Conservation (phyloP, 2,888 invertebrate genomes). For the Drosophila cognata region DNA sequence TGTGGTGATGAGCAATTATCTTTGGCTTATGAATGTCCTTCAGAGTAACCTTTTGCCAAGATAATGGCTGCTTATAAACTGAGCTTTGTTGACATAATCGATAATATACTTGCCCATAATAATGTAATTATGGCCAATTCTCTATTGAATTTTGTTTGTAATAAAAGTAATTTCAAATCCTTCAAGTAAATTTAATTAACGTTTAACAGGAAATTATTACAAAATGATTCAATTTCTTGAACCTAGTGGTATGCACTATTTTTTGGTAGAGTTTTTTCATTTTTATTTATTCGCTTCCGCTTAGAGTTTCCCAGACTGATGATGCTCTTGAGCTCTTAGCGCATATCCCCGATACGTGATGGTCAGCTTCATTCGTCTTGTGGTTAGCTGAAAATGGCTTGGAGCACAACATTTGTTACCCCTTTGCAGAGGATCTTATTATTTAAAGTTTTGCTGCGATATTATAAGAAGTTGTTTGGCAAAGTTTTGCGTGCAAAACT, state of each 20-base stretch:
- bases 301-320: not conserved
- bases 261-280: not conserved
- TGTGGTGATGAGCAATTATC: slow-evolving; percentile 8
- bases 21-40: not conserved
- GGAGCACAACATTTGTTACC: not conserved
- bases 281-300: too few species aligned
- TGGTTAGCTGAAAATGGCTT: not conserved
- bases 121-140: not conserved
- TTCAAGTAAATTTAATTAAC: not conserved
- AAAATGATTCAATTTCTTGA: not conserved
- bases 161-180: not conserved
- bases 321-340: not conserved
- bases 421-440: not conserved
- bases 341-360: not conserved
- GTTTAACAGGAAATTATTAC: not conserved
- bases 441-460: slow-evolving; percentile 14
- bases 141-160: not conserved
- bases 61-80: not conserved
- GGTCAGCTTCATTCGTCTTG: not conserved
- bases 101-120: not conserved
- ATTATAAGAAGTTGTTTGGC: slow-evolving; percentile 11
- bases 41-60: not conserved
- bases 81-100: not conserved
- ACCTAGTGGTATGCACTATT: not conserved
- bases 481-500: slow-evolving; percentile 22